Percentiles rank a stretch among this genome's conserved stretches.
Conservation (phyloP, 2,797 vertebrate species). For the Halcyon smyrnensis region DNA sequence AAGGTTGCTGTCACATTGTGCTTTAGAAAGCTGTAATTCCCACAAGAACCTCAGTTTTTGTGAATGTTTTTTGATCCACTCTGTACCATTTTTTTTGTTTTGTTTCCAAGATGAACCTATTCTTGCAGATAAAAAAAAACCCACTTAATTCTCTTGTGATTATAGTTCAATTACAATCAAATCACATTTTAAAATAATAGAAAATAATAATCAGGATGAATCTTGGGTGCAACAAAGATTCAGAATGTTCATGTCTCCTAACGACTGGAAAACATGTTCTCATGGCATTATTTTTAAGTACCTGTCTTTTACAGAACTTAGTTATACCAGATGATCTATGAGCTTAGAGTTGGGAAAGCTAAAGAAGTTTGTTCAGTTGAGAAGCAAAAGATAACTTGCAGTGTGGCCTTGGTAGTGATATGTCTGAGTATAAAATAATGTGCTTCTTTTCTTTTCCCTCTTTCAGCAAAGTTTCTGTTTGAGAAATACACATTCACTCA, state of each 20-base stretch:
- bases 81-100: not conserved
- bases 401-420: not conserved
- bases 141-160: not conserved
- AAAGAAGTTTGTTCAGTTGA: not conserved
- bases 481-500: not conserved
- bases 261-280: not conserved
- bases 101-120: not conserved
- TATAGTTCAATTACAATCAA: not conserved
- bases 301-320: not conserved
- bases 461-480: conserved; percentile 56
- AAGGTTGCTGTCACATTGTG: not conserved
- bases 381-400: not conserved
- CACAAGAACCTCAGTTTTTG: not conserved
- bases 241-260: not conserved
- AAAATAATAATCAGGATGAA: not conserved
- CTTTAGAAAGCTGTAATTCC: not conserved
- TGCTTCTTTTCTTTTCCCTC: conserved; percentile 12
- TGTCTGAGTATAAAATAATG: conserved; percentile 19
- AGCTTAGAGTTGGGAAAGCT: not conserved
- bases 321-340: not conserved
- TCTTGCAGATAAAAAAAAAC: not conserved
- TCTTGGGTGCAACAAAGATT: not conserved
- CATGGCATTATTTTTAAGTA: not conserved
- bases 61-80: not conserved
- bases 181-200: not conserved